Evolutionary conservation across 2,113 vertebrate genomes (phyloP).

Genomic region (Falcunculus frontatus): DNA sequence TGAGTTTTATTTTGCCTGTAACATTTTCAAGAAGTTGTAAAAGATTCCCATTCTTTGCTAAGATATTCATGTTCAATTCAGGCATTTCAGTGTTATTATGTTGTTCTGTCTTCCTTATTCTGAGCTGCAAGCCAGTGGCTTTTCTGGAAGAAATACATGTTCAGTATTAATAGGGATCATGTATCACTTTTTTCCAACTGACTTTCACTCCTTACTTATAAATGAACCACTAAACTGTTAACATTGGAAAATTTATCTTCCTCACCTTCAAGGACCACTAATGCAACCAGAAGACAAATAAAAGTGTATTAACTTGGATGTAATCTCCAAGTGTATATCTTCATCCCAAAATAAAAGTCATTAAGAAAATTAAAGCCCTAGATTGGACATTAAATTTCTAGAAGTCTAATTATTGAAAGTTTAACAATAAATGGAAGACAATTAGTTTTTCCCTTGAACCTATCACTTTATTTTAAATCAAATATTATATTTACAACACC

Average conservation of each 20-base stretch:
- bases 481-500: neutral
- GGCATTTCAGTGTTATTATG: neutral
- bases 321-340: neutral
- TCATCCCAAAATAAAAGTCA: neutral
- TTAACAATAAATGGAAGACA: neutral
- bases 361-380: neutral
- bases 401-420: neutral
- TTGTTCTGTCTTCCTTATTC: neutral
- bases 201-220: neutral
- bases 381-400: neutral
- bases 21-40: neutral
- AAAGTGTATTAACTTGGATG: neutral
- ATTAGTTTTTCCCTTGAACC: neutral
- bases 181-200: neutral
- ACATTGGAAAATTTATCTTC: neutral
- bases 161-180: neutral
- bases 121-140: neutral
- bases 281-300: neutral
- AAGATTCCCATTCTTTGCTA: neutral
- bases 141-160: neutral
- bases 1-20: neutral
- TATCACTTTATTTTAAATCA: neutral
- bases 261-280: neutral
- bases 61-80: neutral
- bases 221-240: neutral